A percentile compares a stretch with the other conserved stretches of the same genome.
These are phyloP conservation scores for Pentamera pediparva DNA, from an alignment of 53 echinoderm and acorn worm species.

Conservation along the genomic window DNA sequence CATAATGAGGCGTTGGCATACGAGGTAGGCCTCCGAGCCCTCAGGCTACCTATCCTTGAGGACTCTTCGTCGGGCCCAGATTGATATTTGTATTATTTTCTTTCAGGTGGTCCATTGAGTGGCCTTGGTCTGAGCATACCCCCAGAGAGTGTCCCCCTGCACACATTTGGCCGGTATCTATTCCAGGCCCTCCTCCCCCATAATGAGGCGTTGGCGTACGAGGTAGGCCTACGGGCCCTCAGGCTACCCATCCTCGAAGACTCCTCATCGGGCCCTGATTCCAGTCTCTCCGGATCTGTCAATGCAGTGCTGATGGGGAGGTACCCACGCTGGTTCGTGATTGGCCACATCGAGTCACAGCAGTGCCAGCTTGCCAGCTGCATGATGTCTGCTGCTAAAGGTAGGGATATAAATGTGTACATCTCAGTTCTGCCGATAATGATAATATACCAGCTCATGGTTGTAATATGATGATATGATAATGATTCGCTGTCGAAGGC, in stretches of 20 bases:
- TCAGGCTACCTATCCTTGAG: slow-evolving; percentile 35
- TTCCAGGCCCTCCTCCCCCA: slow-evolving; percentile 89
- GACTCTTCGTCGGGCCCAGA: background rate
- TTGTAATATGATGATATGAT: background rate
- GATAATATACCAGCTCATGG: no score
- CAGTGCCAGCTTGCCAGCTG: slow-evolving; percentile 95
- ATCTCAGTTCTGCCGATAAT: no score
- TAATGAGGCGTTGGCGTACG: slow-evolving; percentile 88
- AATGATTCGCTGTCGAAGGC: background rate
- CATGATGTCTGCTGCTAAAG: slow-evolving; percentile 98
- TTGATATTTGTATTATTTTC: background rate
- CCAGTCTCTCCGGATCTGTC: slow-evolving; percentile 53
- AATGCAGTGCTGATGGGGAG: slow-evolving; percentile 87
- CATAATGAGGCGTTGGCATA: slow-evolving; percentile 91
- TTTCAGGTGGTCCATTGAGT: slow-evolving; percentile 71
- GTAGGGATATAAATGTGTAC: slow-evolving; percentile 16
- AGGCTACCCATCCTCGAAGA: slow-evolving; percentile 87
- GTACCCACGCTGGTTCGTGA: slow-evolving; percentile 97
- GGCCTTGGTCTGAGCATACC: slow-evolving; percentile 79
- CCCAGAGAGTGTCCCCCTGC: slow-evolving; percentile 97
- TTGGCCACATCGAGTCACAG: slow-evolving; percentile 94
- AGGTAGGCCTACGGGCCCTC: slow-evolving; percentile 93
- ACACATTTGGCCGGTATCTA: slow-evolving; percentile 90
- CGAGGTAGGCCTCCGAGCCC: slow-evolving; percentile 90
- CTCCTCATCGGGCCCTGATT: slow-evolving; percentile 50